phyloP scores from a whole-genome alignment of 2,888 invertebrate species.

The Lithophane ornitopus region DNA sequence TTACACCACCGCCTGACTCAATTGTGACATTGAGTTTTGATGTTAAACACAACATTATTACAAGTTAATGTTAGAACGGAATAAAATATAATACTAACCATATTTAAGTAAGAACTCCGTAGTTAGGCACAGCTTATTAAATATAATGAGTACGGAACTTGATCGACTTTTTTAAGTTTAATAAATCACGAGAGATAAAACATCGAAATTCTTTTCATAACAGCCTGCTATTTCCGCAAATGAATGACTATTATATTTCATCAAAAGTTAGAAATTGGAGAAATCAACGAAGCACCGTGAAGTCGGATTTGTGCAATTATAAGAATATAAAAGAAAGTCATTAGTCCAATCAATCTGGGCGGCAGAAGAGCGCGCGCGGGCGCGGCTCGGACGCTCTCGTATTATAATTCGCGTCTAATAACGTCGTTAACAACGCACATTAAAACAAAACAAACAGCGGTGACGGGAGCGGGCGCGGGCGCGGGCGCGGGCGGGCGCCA shows the following conservation, averaged over 20 bases:
- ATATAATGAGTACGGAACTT: slow-evolving; percentile 61
- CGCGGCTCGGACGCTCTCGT: slow-evolving; percentile 68
- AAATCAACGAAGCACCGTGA: slow-evolving; percentile 77
- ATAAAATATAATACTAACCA: slow-evolving; percentile 19
- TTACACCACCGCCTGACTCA: slow-evolving; percentile 18
- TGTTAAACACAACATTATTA: slow-evolving; percentile 29
- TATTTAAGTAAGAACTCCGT: slow-evolving; percentile 13
- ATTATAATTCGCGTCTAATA: slow-evolving; percentile 89
- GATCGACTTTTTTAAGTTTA: slow-evolving; percentile 68
- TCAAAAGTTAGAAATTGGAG: slow-evolving; percentile 75
- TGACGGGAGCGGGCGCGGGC: slow-evolving; percentile 65
- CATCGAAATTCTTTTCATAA: slow-evolving; percentile 68
- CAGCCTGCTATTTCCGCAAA: slow-evolving; percentile 74
- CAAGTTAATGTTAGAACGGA: slow-evolving; percentile 16
- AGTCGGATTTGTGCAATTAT: slow-evolving; percentile 87
- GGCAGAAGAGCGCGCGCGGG: slow-evolving; percentile 63
- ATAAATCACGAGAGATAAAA: slow-evolving; percentile 68
- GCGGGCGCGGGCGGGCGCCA: slow-evolving; percentile 84
- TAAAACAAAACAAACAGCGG: slow-evolving; percentile 90
- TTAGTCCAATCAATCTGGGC: slow-evolving; percentile 86
- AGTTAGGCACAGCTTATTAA: slow-evolving; percentile 35
- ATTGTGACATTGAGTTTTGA: slow-evolving; percentile 43
- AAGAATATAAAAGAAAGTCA: slow-evolving; percentile 87
- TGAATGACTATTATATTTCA: slow-evolving; percentile 80
- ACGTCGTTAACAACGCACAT: slow-evolving; percentile 90